Evolutionary conservation across 2,113 vertebrate species (phyloP).

Genomic region (Gallinago undulata): DNA sequence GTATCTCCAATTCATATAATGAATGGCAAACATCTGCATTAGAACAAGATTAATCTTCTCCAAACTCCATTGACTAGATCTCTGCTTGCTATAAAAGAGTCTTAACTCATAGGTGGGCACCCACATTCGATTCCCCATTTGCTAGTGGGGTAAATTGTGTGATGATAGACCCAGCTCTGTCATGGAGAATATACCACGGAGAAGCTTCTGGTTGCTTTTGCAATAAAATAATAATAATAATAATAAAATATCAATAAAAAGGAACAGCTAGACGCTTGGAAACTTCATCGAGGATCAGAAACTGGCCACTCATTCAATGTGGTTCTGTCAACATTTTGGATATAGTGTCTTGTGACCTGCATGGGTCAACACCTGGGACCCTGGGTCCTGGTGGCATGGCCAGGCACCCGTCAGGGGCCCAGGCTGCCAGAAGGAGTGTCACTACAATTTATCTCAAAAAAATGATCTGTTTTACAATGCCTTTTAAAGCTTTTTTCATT

Average conservation of each 20-base stretch:
- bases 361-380: background rate
- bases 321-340: background rate
- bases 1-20: background rate
- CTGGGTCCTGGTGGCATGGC: background rate
- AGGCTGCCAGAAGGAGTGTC: background rate
- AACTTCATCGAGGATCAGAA: background rate
- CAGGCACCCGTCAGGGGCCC: background rate
- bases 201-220: background rate
- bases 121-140: background rate
- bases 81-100: background rate
- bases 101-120: background rate
- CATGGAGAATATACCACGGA: background rate
- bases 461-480: background rate
- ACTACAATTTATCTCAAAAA: background rate
- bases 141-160: background rate
- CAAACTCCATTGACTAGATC: background rate
- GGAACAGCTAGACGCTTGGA: background rate
- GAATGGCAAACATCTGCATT: background rate
- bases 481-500: slow-evolving; percentile 36
- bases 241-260: background rate
- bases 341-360: background rate
- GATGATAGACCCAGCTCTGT: background rate
- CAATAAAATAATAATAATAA: background rate
- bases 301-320: background rate
- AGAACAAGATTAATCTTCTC: background rate